Conservation (phyloP, 2,797 vertebrate species). For the Trachurus trachurus region DNA sequence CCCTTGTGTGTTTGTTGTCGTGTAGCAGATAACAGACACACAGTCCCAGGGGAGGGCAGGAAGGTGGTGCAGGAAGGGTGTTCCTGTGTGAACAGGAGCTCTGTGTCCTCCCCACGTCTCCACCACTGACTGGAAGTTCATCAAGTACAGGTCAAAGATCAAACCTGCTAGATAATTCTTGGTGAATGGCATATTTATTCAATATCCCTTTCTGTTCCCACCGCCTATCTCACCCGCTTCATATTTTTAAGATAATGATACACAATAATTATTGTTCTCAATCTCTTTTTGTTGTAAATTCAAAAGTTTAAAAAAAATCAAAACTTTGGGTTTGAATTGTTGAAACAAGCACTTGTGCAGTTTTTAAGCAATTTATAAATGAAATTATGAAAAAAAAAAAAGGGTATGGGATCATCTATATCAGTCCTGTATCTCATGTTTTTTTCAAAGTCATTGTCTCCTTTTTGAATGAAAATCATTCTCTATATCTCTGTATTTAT, state of each 20-base stretch:
- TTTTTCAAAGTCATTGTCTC: background rate
- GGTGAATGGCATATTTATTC: background rate
- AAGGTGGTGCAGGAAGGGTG: slow-evolving; percentile 77
- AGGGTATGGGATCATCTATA: background rate
- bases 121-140: slow-evolving; percentile 28
- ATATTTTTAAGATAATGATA: background rate
- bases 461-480: background rate
- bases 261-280: background rate
- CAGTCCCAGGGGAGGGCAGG: slow-evolving; percentile 58
- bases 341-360: background rate
- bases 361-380: background rate
- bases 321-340: background rate
- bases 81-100: slow-evolving; percentile 77
- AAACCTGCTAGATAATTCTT: slow-evolving; percentile 8
- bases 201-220: background rate
- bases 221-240: background rate
- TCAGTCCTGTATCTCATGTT: background rate
- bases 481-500: background rate
- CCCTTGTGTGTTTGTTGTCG: slow-evolving; percentile 35
- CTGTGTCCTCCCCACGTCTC: slow-evolving; percentile 61
- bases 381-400: no score
- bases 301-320: background rate
- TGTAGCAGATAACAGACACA: slow-evolving; percentile 48
- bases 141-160: slow-evolving; percentile 29
- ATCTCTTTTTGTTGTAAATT: background rate